A percentile compares a stretch with the other conserved stretches of the same genome.
Conservation (phyloP, 2,797 vertebrate species). For the Microchirus variegatus region DNA sequence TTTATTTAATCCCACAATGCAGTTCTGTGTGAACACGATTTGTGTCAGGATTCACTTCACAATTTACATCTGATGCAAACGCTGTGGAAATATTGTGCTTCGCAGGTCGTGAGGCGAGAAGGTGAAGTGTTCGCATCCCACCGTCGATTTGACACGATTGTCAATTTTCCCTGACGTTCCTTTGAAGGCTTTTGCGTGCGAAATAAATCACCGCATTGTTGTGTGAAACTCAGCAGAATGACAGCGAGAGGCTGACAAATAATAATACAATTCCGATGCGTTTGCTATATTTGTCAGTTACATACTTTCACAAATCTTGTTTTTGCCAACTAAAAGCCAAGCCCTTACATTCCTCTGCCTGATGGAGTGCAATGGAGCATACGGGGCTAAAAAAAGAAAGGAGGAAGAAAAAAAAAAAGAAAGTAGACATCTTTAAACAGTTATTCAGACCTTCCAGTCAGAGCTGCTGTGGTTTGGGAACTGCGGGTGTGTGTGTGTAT, state of each 20-base stretch:
- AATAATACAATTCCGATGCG: background rate
- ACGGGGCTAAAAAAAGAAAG: constrained; percentile 16
- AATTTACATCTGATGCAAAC: too few species aligned
- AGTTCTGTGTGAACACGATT: too few species aligned
- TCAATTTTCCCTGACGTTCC: too few species aligned
- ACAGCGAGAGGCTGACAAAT: constrained; percentile 16
- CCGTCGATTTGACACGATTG: too few species aligned
- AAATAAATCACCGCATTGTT: too few species aligned
- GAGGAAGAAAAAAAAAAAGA: constrained; percentile 17
- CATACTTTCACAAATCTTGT: constrained; percentile 41
- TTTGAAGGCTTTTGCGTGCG: too few species aligned
- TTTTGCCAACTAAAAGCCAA: constrained; percentile 55
- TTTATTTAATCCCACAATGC: too few species aligned
- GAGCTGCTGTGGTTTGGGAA: constrained; percentile 52
- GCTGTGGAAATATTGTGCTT: too few species aligned
- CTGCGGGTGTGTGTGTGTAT: constrained; percentile 26
- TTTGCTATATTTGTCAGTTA: constrained; percentile 9
- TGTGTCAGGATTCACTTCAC: too few species aligned
- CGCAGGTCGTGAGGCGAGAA: too few species aligned
- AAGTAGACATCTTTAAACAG: constrained; percentile 63
- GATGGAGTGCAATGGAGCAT: constrained; percentile 54
- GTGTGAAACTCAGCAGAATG: background rate
- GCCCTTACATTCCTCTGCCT: constrained; percentile 55
- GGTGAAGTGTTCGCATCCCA: too few species aligned
- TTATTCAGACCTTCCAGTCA: constrained; percentile 57